Base-by-base conservation (phyloP, 2,888 invertebrate genomes). In the Rhimphoctona megacephalus region DNA sequence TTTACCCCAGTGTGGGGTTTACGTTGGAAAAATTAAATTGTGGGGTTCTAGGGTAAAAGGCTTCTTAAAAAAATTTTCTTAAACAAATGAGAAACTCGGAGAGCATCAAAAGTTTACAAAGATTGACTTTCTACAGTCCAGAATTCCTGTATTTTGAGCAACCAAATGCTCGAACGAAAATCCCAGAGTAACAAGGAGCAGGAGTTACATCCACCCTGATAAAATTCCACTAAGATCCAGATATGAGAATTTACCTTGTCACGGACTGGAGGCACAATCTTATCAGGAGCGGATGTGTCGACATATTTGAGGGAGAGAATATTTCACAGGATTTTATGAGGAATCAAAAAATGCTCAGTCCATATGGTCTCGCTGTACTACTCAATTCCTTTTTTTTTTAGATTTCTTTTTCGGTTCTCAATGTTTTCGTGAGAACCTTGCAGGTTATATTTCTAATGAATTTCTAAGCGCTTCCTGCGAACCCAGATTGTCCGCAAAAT, bases 381-480 rank as follows among this genome's bases (percentile, higher is more conserved):
- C 77, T 72, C 19, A 25, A 64, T 52, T 76, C 22, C 46, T 61
- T 79, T 61, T 79, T 64, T 43, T 67, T 7, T 61, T 11, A 6
- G 1, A 46, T 7, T 70, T 61, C 25, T 36, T 46, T 25, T 46
- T 64, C 33, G 17, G 9, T 49, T 25, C 69, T 30, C 43, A n/a
- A 67, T 81, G 22, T 73, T 77, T 39, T 43, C 49, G 46, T 57
- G 49, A 81, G 61, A 82, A 7, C 30, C 33, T 77, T 46, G 25
- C 22, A n/a, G 22, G 46, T 76, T n/a, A 66, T 49, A 22, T 69
- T 72, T 73, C 22, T 33, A 7, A 69, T 78, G 74, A 79, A 84
- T 76, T 84, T 84, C 79, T 83, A 84, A 81, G 81, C 79, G 43
- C 79, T 86, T 81, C 80, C 80, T 77, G 85, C 70, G 66, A 57